Evolutionary conservation across 53 echinoderm and acorn worm species (phyloP).

Genomic region (Apostichopus leukothele): DNA sequence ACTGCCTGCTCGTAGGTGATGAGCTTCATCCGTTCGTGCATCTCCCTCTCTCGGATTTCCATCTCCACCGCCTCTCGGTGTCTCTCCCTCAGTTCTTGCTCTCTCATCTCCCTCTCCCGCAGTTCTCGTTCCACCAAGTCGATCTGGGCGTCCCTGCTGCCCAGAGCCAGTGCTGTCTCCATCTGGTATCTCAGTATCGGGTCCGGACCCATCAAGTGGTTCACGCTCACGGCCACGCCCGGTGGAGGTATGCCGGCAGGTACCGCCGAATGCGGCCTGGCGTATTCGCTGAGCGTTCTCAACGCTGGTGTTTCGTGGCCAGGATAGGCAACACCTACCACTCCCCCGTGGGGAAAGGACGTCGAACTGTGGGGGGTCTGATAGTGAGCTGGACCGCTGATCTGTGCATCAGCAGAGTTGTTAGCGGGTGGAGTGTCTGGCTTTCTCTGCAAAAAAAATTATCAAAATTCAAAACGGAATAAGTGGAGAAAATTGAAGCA

Average conservation of each 20-base stretch:
- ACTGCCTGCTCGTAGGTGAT: constrained; percentile 72
- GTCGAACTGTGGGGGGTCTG: constrained; percentile 30
- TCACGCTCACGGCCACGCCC: constrained; percentile 11
- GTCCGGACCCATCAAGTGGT: constrained; percentile 89
- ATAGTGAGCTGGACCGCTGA: constrained; percentile 60
- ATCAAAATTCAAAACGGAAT: background rate
- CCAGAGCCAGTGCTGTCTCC: constrained; percentile 76
- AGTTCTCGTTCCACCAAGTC: constrained; percentile 91
- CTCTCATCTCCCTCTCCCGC: constrained; percentile 76
- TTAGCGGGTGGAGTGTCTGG: constrained; percentile 91
- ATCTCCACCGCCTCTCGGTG: constrained; percentile 66
- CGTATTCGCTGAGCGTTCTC: constrained; percentile 91
- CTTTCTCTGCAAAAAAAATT: constrained; percentile 64
- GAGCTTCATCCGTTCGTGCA: constrained; percentile 76
- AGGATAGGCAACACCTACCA: constrained; percentile 51
- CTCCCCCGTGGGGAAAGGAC: constrained; percentile 38
- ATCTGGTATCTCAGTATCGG: constrained; percentile 92
- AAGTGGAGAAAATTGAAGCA: too few relatives aligned
- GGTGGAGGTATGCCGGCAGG: constrained; percentile 57
- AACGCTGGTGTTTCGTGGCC: constrained; percentile 93
- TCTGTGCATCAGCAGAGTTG: constrained; percentile 90
- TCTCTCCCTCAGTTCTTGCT: constrained; percentile 58
- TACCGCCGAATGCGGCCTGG: constrained; percentile 77
- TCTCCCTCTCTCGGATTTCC: constrained; percentile 72
- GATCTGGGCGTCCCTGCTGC: constrained; percentile 89